These are phyloP conservation scores for Lagorchestes hirsutus DNA, from an alignment of 2,797 vertebrate species.

Conservation along the genomic window DNA sequence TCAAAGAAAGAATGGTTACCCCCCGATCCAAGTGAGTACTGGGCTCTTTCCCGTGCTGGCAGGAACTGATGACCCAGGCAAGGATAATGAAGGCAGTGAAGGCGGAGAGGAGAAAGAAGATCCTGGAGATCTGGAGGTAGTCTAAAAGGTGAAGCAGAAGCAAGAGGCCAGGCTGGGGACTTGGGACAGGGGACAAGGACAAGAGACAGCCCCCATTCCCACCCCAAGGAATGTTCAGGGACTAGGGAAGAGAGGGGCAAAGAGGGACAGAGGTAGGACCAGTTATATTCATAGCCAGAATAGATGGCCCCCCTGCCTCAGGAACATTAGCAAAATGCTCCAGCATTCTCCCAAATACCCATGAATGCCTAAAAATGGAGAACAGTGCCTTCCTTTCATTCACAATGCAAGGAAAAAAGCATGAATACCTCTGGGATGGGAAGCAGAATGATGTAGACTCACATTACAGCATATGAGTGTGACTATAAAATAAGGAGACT, in stretches of 20 bases:
- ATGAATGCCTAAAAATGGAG: constrained; percentile 13
- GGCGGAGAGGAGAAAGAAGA: constrained; percentile 59
- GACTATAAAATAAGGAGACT: not conserved
- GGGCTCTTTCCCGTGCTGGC: constrained; percentile 32
- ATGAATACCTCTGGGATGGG: not conserved
- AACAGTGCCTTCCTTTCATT: constrained; percentile 24
- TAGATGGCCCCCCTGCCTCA: not conserved
- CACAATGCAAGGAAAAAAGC: not conserved
- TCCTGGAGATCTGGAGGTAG: constrained; percentile 71
- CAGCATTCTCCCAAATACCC: constrained; percentile 22
- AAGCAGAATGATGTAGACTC: not conserved
- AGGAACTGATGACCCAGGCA: constrained; percentile 61
- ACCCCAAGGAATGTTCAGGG: not conserved
- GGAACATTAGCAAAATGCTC: not conserved
- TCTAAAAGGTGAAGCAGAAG: constrained; percentile 42
- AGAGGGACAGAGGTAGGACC: constrained; percentile 10
- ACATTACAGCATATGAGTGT: not conserved
- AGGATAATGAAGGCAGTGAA: constrained; percentile 40
- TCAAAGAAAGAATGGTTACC: constrained; percentile 69
- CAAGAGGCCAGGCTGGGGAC: constrained; percentile 12
- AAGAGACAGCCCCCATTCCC: not conserved
- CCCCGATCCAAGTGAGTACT: constrained; percentile 64
- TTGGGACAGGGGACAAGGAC: not conserved
- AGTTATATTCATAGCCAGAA: not conserved
- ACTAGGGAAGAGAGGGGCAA: constrained; percentile 34